Percentiles rank a stretch among this genome's conserved stretches.
Evolutionary conservation across 2,113 vertebrate species (phyloP).

Genomic region (Regulus satrapa): DNA sequence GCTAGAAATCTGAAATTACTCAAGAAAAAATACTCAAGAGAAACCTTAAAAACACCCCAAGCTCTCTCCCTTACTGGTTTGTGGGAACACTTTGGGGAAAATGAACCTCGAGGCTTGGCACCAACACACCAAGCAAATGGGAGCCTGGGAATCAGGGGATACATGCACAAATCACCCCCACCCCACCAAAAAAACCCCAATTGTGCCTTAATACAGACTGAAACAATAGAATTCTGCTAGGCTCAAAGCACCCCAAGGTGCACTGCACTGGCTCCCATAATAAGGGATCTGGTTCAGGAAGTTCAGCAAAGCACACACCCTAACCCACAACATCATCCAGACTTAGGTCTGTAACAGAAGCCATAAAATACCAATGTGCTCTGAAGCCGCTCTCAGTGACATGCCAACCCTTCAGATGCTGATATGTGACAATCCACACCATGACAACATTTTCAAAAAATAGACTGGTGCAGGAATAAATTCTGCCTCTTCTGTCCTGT

Average conservation of each 20-base stretch:
- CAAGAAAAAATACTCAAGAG: no score
- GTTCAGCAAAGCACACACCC: background rate
- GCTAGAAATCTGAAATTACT: no score
- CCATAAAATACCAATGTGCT: background rate
- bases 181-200: fast-evolving
- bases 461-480: background rate
- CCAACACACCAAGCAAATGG: background rate
- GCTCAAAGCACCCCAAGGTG: background rate
- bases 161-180: background rate
- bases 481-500: background rate
- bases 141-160: background rate
- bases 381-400: background rate
- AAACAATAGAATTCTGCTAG: background rate
- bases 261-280: background rate
- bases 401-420: background rate
- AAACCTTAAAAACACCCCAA: background rate
- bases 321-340: background rate
- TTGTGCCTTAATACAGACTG: background rate
- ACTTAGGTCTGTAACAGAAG: background rate
- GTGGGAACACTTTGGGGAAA: background rate
- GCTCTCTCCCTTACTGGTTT: background rate
- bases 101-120: background rate
- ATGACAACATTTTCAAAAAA: background rate
- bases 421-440: background rate
- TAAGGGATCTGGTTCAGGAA: background rate